Percentiles rank a stretch among this genome's conserved stretches.
These are phyloP conservation scores for roundworm (Caenorhabditis elegans) DNA, from an alignment of 1,140 invertebrate genomes.

Conservation along the genomic window WBcel235 BX284606.5:14973001-14973500, in stretches of 20 bases:
- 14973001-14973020: too few species aligned
- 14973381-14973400: conserved; percentile 37
- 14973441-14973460: conserved; percentile 13
- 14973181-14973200: too few species aligned
- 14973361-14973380: conserved; percentile 29
- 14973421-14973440: not conserved
- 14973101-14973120: too few species aligned
- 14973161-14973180: too few species aligned
- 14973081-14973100: too few species aligned
- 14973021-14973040: too few species aligned
- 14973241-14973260: not conserved
- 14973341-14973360: conserved; percentile 14
- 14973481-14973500: too few species aligned
- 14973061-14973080: too few species aligned
- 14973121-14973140: too few species aligned
- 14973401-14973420: conserved; percentile 38
- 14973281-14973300: not conserved
- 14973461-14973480: conserved; percentile 14
- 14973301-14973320: not conserved
- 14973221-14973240: conserved; percentile 14
- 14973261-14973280: not conserved
- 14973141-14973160: too few species aligned
- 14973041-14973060: too few species aligned
- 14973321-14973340: not conserved
- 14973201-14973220: too few species aligned